These are phyloP conservation scores for Kryptolebias marmoratus DNA, from an alignment of 2,113 vertebrate genomes.

Conservation along the genomic window DNA sequence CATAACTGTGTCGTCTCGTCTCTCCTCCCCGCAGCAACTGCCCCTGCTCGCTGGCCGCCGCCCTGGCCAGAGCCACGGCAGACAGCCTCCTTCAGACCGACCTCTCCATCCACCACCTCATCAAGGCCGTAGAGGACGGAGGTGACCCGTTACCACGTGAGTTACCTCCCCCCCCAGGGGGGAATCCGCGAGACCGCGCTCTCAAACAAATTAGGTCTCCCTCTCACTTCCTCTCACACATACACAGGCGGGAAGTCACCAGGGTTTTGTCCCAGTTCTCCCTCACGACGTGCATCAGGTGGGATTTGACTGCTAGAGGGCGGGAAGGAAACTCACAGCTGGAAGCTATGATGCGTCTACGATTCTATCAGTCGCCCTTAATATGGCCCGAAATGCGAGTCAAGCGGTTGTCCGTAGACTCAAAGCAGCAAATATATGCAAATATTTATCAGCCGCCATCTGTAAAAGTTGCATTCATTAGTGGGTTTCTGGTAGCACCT, in stretches of 20 bases:
- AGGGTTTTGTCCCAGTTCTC: slow-evolving; percentile 71
- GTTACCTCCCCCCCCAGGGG: slow-evolving; percentile 57
- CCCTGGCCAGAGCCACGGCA: slow-evolving; percentile 90
- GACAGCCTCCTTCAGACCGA: slow-evolving; percentile 92
- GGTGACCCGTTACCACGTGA: slow-evolving; percentile 90
- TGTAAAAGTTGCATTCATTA: slow-evolving; percentile 5
- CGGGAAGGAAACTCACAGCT: slow-evolving; percentile 13
- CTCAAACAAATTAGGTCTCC: slow-evolving; percentile 56
- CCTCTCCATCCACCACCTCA: slow-evolving; percentile 87
- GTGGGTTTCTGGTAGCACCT: neutral
- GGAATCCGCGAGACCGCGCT: slow-evolving; percentile 23
- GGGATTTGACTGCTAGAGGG: slow-evolving; percentile 64
- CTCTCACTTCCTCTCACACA: slow-evolving; percentile 41
- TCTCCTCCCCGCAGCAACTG: slow-evolving; percentile 86
- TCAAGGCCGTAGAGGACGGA: slow-evolving; percentile 87
- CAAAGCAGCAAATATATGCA: neutral
- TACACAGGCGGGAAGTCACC: slow-evolving; percentile 44
- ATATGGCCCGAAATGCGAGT: neutral
- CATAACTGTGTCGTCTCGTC: slow-evolving; percentile 18
- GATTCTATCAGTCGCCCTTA: neutral
- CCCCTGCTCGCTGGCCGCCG: slow-evolving; percentile 95
- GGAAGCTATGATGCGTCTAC: neutral
- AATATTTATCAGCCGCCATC: neutral
- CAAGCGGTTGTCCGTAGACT: neutral
- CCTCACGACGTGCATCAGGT: slow-evolving; percentile 30